These are phyloP conservation scores for Sipunculus nudus DNA, from an alignment of 2,888 invertebrate genomes.

Conservation along the genomic window DNA sequence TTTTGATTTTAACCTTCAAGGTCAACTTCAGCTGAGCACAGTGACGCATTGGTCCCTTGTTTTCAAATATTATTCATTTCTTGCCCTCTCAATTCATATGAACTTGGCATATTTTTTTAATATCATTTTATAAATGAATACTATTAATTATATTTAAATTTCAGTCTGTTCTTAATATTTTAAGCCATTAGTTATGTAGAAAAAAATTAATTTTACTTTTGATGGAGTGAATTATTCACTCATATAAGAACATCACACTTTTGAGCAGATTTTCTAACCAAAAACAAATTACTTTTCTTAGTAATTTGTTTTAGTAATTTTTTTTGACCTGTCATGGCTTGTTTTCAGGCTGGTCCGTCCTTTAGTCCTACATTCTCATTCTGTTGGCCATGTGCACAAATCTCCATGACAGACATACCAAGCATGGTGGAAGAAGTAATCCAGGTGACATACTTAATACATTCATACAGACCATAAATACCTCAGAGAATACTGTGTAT, in stretches of 20 bases:
- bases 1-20: too few species aligned
- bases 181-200: neutral
- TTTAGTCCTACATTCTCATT: constrained; percentile 61
- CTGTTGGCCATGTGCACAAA: constrained; percentile 62
- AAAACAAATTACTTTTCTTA: neutral
- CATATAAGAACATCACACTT: neutral
- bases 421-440: constrained; percentile 40
- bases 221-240: neutral
- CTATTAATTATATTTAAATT: too few species aligned
- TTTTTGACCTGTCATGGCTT: constrained; percentile 3
- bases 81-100: too few species aligned
- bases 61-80: too few species aligned
- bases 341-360: constrained; percentile 57
- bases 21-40: too few species aligned
- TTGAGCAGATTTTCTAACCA: neutral
- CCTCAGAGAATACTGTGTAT: too few species aligned
- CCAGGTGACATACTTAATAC: constrained; percentile 38
- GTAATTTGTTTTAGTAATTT: neutral
- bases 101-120: too few species aligned
- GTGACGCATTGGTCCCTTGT: too few species aligned
- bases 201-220: neutral
- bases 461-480: constrained; percentile 23
- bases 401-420: constrained; percentile 47
- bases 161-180: too few species aligned
- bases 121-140: too few species aligned